Base-by-base conservation (phyloP, 2,113 vertebrate species). In the Naja naja region DNA sequence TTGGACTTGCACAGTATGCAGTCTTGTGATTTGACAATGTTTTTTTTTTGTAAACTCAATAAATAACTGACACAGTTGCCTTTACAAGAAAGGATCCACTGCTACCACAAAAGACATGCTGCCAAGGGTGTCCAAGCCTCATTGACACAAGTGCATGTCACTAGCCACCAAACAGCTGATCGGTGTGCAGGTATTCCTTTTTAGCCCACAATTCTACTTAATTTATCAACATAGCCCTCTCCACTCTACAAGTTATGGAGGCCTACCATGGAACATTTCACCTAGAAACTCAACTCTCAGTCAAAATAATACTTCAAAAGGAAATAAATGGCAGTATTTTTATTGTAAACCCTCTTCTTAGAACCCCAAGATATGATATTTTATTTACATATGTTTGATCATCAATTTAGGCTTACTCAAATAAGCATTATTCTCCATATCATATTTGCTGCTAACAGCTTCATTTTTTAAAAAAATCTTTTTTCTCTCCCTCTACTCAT, bases 221-320 rank as follows among this genome's bases (percentile, higher is more conserved):
- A 34, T 74, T 74, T 34, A 81, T 81, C 18, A 81, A 81, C 2
- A 34, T 81, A 34, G 69, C 18, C 69, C 34, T 81, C 39, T 81
- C 69, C 3, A 0, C 18, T 39, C 34, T 8, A 81, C 18, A 22
- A 39, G 69, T 39, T 81, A 39, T 39, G 18, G 16, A 81, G 69
- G 6, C 16, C 34, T 39, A 6, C 69, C 69, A 81, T 55, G 39
- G 60, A 39, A 56, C 52, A 89, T 90, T 49, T 58, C 88, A 74
- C 86, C 74, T 89, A 39, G 58, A 87, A 85, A 92, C 12, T 39
- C 56, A 39, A 81, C 27, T 92, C 49, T 69, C 27, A 87, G 47
- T 90, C 39, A 90, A 86, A 89, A 91, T 49, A 87, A 69, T 14
- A 87, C 18, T 91, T 88, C 34, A 93, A 93, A 91, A 86, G 2